Conservation (phyloP, 2,888 invertebrate species). For the Eristalis tenax region DNA sequence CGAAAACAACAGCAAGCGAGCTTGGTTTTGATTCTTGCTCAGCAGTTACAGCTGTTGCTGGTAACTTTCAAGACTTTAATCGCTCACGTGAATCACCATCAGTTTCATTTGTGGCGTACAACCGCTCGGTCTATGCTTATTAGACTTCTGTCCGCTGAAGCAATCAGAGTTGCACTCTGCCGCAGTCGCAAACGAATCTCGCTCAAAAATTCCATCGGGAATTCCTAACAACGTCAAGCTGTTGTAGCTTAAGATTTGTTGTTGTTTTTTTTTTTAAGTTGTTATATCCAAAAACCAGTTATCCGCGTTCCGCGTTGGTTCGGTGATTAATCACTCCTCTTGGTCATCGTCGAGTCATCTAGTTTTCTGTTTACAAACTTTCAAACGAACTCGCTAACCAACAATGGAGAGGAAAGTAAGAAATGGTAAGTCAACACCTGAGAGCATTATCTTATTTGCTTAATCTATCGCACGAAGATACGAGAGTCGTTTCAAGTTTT, state of each 20-base stretch:
- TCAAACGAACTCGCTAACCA: neutral
- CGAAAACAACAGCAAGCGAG: conserved; percentile 1
- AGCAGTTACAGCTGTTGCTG: conserved; percentile 22
- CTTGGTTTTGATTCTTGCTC: conserved; percentile 6
- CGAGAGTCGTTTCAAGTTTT: neutral
- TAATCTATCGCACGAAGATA: neutral
- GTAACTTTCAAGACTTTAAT: conserved; percentile 45
- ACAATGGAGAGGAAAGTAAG: conserved; percentile 14
- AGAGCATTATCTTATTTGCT: conserved; percentile 12
- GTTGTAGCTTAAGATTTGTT: neutral
- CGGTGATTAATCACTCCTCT: neutral
- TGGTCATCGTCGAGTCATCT: neutral
- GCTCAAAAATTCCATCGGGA: neutral
- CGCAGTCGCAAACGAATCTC: conserved; percentile 4
- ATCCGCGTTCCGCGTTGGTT: neutral
- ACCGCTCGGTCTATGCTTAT: conserved; percentile 15
- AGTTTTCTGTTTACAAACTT: neutral
- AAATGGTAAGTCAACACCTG: conserved; percentile 29
- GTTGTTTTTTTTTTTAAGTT: neutral
- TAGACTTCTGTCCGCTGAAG: neutral
- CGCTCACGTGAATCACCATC: conserved; percentile 38
- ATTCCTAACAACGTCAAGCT: neutral
- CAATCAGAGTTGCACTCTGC: neutral
- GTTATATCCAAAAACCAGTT: conserved; percentile 23
- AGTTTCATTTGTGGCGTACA: conserved; percentile 43